These are phyloP conservation scores for Parazoanthus atlanticus DNA, from an alignment of 92 coral and sea anemone species.

Conservation along the genomic window DNA sequence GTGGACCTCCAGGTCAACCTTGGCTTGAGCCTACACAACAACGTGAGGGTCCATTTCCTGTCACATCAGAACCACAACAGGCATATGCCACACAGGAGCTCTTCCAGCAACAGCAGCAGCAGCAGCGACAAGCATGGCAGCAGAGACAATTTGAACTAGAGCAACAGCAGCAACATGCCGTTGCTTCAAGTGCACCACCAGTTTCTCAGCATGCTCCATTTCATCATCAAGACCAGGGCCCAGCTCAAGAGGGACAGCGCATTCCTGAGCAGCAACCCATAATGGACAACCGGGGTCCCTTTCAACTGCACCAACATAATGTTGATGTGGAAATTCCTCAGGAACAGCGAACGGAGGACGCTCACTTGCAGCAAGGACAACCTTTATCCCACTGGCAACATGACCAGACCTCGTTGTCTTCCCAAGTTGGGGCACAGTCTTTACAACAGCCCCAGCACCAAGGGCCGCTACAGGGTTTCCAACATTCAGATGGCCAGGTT, in stretches of 20 bases:
- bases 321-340: slow-evolving; percentile 13
- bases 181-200: slow-evolving; percentile 23
- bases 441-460: slow-evolving; percentile 46
- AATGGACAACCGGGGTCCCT: slow-evolving; percentile 24
- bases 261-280: slow-evolving; percentile 7
- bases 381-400: slow-evolving; percentile 48
- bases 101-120: slow-evolving; percentile 44
- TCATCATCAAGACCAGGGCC: slow-evolving; percentile 17
- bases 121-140: slow-evolving; percentile 48
- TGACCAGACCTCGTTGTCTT: slow-evolving; percentile 22
- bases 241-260: not conserved
- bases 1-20: slow-evolving; percentile 6
- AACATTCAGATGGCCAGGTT: slow-evolving; percentile 21
- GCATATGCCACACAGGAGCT: slow-evolving; percentile 32
- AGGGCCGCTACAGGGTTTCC: slow-evolving; percentile 60
- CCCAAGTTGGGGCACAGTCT: slow-evolving; percentile 9
- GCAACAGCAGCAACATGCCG: slow-evolving; percentile 31
- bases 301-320: slow-evolving; percentile 15
- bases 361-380: slow-evolving; percentile 25
- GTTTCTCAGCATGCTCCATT: slow-evolving; percentile 33
- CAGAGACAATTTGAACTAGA: slow-evolving; percentile 48
- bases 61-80: slow-evolving; percentile 32
- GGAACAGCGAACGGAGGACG: slow-evolving; percentile 19
- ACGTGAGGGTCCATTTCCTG: slow-evolving; percentile 15
- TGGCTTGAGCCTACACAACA: slow-evolving; percentile 42